Evolutionary conservation across 1,140 invertebrate species (phyloP).

Genomic region (Neotoxoptera formosana): DNA sequence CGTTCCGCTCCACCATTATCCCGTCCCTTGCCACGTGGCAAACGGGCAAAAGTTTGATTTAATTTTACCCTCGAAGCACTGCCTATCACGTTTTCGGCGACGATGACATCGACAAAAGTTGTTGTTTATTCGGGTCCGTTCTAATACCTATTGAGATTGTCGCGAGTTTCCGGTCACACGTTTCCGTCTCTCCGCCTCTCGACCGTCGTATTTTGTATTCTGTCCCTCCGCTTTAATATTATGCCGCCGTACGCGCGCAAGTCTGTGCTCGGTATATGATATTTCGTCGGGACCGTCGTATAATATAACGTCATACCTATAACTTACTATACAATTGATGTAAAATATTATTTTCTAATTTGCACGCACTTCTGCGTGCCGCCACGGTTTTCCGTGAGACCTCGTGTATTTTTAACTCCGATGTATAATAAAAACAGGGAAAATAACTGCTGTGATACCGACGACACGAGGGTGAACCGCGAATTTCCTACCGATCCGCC

Average conservation of each 20-base stretch:
- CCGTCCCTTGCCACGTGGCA: no score
- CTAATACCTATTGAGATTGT: not conserved
- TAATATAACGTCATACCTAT: no score
- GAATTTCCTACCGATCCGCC: not conserved
- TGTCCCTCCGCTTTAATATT: not conserved
- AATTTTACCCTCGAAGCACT: not conserved
- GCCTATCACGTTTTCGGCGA: not conserved
- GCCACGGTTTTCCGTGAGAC: not conserved
- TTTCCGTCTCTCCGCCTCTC: not conserved
- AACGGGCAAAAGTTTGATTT: not conserved
- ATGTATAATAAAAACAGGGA: not conserved
- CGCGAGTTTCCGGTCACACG: not conserved
- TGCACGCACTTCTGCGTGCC: not conserved
- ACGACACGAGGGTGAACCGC: constrained; percentile 18
- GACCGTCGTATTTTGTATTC: not conserved
- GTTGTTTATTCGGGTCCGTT: not conserved
- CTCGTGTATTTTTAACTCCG: not conserved
- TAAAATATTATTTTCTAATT: not conserved
- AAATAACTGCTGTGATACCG: constrained; percentile 16
- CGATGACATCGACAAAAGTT: not conserved
- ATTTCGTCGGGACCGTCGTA: not conserved
- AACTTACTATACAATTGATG: not conserved
- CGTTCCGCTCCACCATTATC: not conserved
- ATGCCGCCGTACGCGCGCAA: not conserved
- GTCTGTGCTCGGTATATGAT: not conserved